phyloP scores from a whole-genome alignment of 2,888 invertebrate genomes.

The Cephus rjabovi region DNA sequence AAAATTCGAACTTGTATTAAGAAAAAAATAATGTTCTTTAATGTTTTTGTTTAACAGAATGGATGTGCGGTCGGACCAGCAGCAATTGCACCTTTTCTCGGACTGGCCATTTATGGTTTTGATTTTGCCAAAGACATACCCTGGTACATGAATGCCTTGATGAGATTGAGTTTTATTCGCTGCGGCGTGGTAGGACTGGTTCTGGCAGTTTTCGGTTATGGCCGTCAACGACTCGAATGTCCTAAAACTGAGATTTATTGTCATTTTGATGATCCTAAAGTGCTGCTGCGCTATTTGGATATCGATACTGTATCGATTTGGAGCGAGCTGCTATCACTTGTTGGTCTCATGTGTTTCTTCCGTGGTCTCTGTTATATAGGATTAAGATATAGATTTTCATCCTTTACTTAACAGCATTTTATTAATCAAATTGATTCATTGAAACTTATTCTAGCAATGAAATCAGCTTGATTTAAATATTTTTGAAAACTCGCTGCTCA shows the following conservation, averaged over 20 bases:
- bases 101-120: constrained; percentile 77
- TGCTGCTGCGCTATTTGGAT: constrained; percentile 72
- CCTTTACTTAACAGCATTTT: not conserved
- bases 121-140: constrained; percentile 77
- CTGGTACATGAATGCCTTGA: constrained; percentile 71
- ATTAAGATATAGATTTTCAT: constrained; percentile 69
- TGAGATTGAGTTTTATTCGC: constrained; percentile 76
- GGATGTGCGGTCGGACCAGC: constrained; percentile 77
- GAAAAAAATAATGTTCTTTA: constrained; percentile 11
- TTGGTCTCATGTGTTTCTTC: constrained; percentile 70
- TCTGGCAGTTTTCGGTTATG: constrained; percentile 74
- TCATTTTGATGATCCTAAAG: constrained; percentile 75
- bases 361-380: constrained; percentile 72
- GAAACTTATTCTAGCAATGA: no score
- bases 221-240: constrained; percentile 71
- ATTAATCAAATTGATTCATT: no score
- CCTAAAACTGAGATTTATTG: constrained; percentile 71
- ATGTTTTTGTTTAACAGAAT: constrained; percentile 68
- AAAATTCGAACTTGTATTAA: not conserved
- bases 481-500: no score
- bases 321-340: constrained; percentile 70
- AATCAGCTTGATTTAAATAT: no score
- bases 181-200: constrained; percentile 75
- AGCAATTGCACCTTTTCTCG: constrained; percentile 75
- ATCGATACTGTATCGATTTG: constrained; percentile 71